Base-by-base conservation (phyloP, 2,888 invertebrate genomes). In the Apoda limacodes region DNA sequence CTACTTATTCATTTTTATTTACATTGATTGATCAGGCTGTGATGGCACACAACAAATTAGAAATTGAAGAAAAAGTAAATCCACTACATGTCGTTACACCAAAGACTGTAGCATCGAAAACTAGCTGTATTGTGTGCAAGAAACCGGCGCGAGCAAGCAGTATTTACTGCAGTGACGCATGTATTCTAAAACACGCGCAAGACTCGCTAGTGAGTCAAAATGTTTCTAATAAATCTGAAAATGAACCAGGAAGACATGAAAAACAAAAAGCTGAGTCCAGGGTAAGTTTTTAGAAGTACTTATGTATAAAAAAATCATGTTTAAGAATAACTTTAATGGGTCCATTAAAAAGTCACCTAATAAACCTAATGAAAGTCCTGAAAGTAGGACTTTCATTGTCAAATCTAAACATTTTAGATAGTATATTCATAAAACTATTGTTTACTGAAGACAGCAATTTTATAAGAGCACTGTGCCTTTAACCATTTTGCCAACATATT, bases 141-240 rank as follows among this genome's bases (percentile, higher is more conserved):
- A 87, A 88, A 49, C 74, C 85, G 10, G 87, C 91, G 0, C 83
- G 91, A n/a, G 81, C 83, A n/a, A 89, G 88, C 52, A 91, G 92
- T 30, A 90, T 94, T 47, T 96, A 93, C 65, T 97, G 96, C 64
- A 92, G 93, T 50, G 91, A 94, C 52, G 85, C 86, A 17, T 97
- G 96, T 60, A 92, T 95, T 48, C 82, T 90, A 35, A 88, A 88
- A 48, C 93, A 95, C 70, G 92, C 93, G 2, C 88, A 90, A 51
- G 89, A 89, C 44, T 86, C 88, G 1, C 49, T 76, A 14, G 65
- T 62, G 14, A 54, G 39, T 33, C 70, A 60, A 38, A 39, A 39
- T 9, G 30, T 55, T 13, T 40, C 59, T 20, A 36, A 42, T 13
- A 71, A 64, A 50, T 28, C 44, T 17, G 71, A 62, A 15, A 42